A percentile compares a stretch with the other conserved stretches of the same genome.
Evolutionary conservation across 2,888 invertebrate genomes (phyloP).

Genomic region (Saturnia pavonia): DNA sequence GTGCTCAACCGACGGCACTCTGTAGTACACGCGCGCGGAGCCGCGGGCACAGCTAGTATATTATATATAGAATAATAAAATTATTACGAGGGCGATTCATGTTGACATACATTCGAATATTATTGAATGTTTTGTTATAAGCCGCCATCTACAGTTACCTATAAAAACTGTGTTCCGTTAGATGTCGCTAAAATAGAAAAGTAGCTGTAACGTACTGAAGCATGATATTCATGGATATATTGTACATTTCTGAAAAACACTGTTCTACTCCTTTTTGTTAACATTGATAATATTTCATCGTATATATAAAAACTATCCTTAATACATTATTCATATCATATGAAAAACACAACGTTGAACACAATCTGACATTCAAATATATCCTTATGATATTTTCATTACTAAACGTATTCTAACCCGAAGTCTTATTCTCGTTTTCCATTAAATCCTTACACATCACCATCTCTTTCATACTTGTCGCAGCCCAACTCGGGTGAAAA

Average conservation of each 20-base stretch:
- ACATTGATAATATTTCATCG: background rate
- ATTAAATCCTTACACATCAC: slow-evolving; percentile 1
- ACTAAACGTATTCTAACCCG: slow-evolving; percentile 33
- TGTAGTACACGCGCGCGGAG: too few relatives aligned
- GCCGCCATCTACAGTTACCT: background rate
- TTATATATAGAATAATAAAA: background rate
- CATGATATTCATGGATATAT: background rate
- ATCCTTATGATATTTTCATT: slow-evolving; percentile 43
- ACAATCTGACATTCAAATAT: slow-evolving; percentile 33
- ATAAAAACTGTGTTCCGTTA: background rate
- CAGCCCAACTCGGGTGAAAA: background rate
- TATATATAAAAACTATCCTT: background rate
- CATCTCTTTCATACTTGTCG: slow-evolving; percentile 6
- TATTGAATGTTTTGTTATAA: background rate
- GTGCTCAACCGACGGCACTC: too few relatives aligned
- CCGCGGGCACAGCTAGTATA: too few relatives aligned
- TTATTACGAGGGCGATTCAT: background rate
- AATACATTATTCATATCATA: background rate
- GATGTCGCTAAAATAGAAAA: background rate
- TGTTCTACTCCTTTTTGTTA: background rate
- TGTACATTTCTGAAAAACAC: background rate
- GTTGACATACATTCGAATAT: background rate
- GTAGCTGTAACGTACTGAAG: background rate
- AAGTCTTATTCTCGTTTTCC: slow-evolving; percentile 22
- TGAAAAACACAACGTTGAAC: background rate